These are phyloP conservation scores for Hyaena hyaena DNA, from an alignment of 2,113 vertebrate species.

Conservation along the genomic window DNA sequence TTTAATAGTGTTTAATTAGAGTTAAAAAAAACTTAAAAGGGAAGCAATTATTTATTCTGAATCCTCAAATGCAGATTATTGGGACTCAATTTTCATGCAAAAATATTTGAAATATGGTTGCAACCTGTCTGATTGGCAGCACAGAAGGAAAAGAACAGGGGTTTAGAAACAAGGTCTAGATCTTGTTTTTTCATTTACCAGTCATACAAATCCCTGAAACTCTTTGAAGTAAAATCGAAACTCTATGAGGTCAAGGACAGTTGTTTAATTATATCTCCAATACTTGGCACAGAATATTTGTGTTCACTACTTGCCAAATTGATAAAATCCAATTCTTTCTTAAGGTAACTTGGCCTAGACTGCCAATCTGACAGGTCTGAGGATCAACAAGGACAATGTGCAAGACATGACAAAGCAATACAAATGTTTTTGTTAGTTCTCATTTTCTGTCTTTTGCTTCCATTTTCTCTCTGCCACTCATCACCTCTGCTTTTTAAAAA, in stretches of 20 bases:
- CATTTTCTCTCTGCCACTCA: not conserved
- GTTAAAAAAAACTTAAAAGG: constrained; percentile 10
- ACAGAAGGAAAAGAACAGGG: not conserved
- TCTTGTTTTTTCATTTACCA: not conserved
- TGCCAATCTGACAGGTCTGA: not conserved
- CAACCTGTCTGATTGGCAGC: not conserved
- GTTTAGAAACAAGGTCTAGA: not conserved
- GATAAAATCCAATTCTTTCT: not conserved
- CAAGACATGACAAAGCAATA: not conserved
- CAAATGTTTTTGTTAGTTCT: not conserved
- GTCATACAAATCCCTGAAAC: not conserved
- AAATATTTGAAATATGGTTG: not conserved
- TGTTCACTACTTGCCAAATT: not conserved
- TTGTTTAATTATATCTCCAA: not conserved
- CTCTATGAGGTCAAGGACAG: not conserved
- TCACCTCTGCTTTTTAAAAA: not conserved
- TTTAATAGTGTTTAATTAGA: not conserved
- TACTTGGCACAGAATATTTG: not conserved
- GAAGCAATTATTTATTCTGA: not conserved
- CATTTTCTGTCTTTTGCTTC: not conserved
- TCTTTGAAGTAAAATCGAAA: not conserved
- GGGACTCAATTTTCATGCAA: not conserved
- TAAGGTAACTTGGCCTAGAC: not conserved
- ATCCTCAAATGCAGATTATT: not conserved
- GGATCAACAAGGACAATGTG: not conserved